phyloP scores from a whole-genome alignment of 2,888 invertebrate species.

The Lepidonotus clava region DNA sequence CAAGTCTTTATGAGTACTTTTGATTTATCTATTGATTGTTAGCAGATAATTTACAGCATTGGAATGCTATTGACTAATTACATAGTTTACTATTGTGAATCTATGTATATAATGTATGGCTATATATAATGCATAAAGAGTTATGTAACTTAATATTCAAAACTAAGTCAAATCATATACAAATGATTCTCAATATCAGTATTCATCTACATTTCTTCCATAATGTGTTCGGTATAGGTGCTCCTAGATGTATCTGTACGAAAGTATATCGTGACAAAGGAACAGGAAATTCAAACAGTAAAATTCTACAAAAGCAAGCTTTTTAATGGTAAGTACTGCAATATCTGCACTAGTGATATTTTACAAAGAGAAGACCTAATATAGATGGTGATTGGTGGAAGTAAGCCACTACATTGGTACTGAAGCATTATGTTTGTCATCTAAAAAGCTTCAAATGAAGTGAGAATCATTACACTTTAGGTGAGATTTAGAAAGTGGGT shows the following conservation, averaged over 20 bases:
- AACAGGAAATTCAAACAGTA: slow-evolving; percentile 27
- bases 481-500: background rate
- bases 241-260: too few species aligned
- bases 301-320: slow-evolving; percentile 34
- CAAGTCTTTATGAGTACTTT: too few species aligned
- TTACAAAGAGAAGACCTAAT: background rate
- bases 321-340: background rate
- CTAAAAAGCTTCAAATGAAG: background rate
- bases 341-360: background rate
- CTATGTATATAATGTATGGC: background rate
- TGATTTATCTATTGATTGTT: too few species aligned
- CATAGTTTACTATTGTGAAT: background rate
- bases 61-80: background rate
- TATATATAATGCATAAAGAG: background rate
- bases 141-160: background rate
- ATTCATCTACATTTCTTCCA: background rate
- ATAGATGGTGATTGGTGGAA: background rate
- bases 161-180: background rate
- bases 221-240: background rate
- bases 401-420: slow-evolving; percentile 7
- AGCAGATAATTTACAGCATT: background rate
- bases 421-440: background rate
- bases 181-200: background rate
- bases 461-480: background rate
- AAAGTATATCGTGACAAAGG: slow-evolving; percentile 13